Evolutionary conservation across 2,888 invertebrate genomes (phyloP).

Genomic region (Tetheella fluctuosa): DNA sequence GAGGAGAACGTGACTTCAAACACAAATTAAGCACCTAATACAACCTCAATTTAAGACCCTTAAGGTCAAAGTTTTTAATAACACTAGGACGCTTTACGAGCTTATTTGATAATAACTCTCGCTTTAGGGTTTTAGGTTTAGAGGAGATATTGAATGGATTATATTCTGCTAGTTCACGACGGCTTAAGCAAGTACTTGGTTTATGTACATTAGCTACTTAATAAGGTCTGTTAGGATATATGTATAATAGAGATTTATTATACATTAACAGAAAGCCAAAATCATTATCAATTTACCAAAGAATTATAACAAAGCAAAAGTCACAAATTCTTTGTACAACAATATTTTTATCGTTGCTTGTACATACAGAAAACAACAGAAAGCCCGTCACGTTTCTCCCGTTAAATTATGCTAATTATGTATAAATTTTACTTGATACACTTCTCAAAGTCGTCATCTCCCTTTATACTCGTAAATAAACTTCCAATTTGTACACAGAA

Average conservation of each 20-base stretch:
- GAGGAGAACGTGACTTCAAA: conserved; percentile 38
- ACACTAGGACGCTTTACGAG: neutral
- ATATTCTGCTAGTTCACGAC: neutral
- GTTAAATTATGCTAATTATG: neutral
- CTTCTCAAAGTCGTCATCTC: neutral
- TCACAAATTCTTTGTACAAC: neutral
- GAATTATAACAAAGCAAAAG: neutral
- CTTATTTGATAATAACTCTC: neutral
- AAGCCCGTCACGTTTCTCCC: neutral
- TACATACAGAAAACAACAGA: neutral
- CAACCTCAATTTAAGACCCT: neutral
- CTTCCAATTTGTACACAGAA: neutral
- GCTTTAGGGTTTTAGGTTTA: neutral
- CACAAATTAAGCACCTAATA: conserved; percentile 26
- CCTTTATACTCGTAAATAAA: neutral
- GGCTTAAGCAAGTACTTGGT: neutral
- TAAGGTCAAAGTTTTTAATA: conserved; percentile 3
- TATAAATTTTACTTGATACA: neutral
- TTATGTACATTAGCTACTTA: neutral
- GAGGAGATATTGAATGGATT: neutral
- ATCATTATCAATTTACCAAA: neutral
- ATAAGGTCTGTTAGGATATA: neutral
- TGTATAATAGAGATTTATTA: neutral
- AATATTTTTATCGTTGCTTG: neutral
- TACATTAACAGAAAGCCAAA: neutral